phyloP scores from a whole-genome alignment of 2,888 invertebrate species.

The Ecdyonurus torrentis region DNA sequence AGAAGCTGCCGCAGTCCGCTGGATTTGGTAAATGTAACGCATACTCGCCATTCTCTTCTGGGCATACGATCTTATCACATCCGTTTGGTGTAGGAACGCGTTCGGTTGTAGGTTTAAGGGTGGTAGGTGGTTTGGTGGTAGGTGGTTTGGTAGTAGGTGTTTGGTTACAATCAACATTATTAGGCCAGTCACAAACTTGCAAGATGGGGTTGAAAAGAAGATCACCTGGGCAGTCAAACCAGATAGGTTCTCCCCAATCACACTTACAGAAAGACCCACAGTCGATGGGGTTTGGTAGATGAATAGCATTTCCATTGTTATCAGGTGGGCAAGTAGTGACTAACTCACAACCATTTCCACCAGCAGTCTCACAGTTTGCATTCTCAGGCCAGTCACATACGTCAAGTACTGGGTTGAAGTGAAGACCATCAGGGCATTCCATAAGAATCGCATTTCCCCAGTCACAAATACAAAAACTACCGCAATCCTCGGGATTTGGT shows the following conservation, averaged over 20 bases:
- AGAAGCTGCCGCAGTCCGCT: conserved; percentile 7
- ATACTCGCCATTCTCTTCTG: not conserved
- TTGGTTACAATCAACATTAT: not conserved
- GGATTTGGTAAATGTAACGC: not conserved
- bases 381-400: not conserved
- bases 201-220: conserved; percentile 3
- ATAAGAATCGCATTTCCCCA: not conserved
- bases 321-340: not conserved
- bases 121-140: too few relatives aligned
- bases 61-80: conserved; percentile 4
- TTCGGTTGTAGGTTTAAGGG: too few relatives aligned
- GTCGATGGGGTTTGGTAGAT: conserved; percentile 1
- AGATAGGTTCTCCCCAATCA: not conserved
- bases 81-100: not conserved
- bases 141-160: not conserved
- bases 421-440: not conserved
- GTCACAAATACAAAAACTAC: not conserved
- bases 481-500: not conserved
- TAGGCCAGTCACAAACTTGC: conserved; percentile 3
- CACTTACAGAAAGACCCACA: conserved; percentile 6
- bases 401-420: not conserved
- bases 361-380: not conserved
- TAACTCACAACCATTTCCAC: too few relatives aligned
- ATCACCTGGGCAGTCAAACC: not conserved
- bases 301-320: too few relatives aligned